A percentile compares a stretch with the other conserved stretches of the same genome.
Conservation (phyloP, 1,140 invertebrate species). For the Sitobion miscanthi region DNA sequence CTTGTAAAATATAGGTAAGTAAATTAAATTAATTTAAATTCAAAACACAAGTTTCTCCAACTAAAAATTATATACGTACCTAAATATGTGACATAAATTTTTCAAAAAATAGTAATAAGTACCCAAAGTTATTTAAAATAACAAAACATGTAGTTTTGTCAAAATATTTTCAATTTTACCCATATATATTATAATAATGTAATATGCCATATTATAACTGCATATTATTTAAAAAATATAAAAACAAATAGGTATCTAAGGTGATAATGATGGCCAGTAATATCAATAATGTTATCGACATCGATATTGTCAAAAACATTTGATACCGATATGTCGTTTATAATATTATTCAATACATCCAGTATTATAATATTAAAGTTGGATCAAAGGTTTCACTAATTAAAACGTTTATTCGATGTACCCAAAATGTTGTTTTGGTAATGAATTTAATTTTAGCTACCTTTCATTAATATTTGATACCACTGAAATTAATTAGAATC, state of each 20-base stretch:
- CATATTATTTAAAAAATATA: not conserved
- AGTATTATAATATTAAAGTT: not conserved
- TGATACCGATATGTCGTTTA: not conserved
- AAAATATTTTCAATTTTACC: not conserved
- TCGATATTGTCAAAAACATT: not conserved
- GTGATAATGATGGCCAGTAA: not conserved
- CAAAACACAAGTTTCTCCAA: not conserved
- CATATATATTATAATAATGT: not conserved
- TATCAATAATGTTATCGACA: not conserved
- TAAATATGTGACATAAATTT: not conserved
- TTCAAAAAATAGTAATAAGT: not conserved
- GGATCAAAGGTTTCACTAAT: not conserved
- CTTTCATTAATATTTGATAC: no score
- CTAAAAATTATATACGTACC: not conserved
- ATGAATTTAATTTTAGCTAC: not conserved
- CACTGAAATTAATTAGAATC: not conserved
- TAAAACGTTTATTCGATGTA: not conserved
- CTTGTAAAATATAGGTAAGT: not conserved
- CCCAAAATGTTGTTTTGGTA: not conserved
- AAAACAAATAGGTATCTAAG: not conserved
- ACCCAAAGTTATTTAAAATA: not conserved
- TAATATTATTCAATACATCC: not conserved
- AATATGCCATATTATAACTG: not conserved
- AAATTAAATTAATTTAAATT: conserved; percentile 3
- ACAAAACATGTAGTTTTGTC: not conserved